phyloP scores from a whole-genome alignment of 2,888 invertebrate species.

The Drosophila kuntzei region DNA sequence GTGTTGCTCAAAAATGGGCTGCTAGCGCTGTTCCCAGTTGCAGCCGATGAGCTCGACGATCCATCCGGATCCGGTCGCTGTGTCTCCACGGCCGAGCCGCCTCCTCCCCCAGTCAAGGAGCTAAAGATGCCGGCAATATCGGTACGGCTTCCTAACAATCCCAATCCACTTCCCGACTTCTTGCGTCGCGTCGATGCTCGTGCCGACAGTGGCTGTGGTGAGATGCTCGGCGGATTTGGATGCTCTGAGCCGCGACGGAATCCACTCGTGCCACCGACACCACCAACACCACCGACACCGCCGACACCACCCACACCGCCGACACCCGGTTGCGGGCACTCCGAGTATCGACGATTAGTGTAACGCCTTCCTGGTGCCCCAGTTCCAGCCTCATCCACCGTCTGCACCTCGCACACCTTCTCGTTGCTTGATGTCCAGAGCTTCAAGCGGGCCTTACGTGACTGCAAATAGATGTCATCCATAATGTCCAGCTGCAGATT shows the following conservation, averaged over 20 bases:
- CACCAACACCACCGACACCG: conserved; percentile 50
- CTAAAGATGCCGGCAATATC: conserved; percentile 91
- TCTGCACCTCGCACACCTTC: conserved; percentile 93
- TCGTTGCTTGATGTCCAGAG: conserved; percentile 93
- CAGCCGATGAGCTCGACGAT: conserved; percentile 66
- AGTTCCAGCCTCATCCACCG: conserved; percentile 89
- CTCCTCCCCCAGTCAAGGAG: conserved; percentile 87
- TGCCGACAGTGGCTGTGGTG: conserved; percentile 76
- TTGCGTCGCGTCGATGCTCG: conserved; percentile 81
- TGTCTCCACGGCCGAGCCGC: conserved; percentile 90
- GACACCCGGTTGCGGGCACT: conserved; percentile 86
- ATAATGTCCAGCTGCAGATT: conserved; percentile 94
- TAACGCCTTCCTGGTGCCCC: conserved; percentile 87
- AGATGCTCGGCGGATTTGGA: conserved; percentile 86
- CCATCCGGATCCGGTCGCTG: conserved; percentile 62
- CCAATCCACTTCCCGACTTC: conserved; percentile 84
- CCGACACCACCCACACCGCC: conserved; percentile 35
- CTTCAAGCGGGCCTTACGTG: conserved; percentile 93
- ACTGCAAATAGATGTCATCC: conserved; percentile 93
- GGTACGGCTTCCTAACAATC: conserved; percentile 93
- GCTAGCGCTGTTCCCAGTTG: conserved; percentile 56
- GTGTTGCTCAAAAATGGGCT: conserved; percentile 63
- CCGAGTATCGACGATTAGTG: conserved; percentile 89
- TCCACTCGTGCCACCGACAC: conserved; percentile 73
- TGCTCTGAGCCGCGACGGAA: conserved; percentile 90